Evolutionary conservation across 2,888 invertebrate genomes (phyloP), one percentile per base, ranked within the genome.

Genomic region (Dolichopus griseipennis): DNA sequence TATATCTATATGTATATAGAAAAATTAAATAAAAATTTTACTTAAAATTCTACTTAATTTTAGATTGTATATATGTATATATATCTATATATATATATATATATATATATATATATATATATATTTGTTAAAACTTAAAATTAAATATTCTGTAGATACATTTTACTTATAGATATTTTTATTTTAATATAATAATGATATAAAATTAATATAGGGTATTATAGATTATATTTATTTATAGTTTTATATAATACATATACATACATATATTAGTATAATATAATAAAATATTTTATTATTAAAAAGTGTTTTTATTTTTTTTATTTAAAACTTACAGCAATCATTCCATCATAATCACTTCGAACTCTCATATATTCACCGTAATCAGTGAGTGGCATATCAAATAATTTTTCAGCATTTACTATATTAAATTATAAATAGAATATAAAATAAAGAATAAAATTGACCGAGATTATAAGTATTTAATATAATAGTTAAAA

Each of bases 361-460:
- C 86, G 87, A 0, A 87, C 83, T 37, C 86, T 83, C 34, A 87
- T 76, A 80, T 92, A 91, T 69, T 88, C 87, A 0, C 90, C 88
- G 76, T 94, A 95, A 78, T 93, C 91, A 0, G 92, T 89, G 66
- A 93, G 85, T 0, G 92, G 88, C 74, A 95, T 89, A 75, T 94
- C 93, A 79, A 96, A 96, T 4, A 96, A 83, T 75, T 90, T 88
- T 81, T 95, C 95, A 0, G 93, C 92, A 68, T 87, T 88, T 6
- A 86, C 85, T 73, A 87, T 78, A 70, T n/a, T n/a, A 85, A 70
- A 66, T 64, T 62, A 61, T 37, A 67, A 69, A 65, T 61, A 61
- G 21, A 34, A 21, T 21, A 20, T 21, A 62, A 37, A 37, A 37
- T 1, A 37, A 37, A 37, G 1, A n/a, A 37, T 7, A 64, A 8